Conservation (phyloP, 2,888 invertebrate species). For the Psylliodes chrysocephalus region DNA sequence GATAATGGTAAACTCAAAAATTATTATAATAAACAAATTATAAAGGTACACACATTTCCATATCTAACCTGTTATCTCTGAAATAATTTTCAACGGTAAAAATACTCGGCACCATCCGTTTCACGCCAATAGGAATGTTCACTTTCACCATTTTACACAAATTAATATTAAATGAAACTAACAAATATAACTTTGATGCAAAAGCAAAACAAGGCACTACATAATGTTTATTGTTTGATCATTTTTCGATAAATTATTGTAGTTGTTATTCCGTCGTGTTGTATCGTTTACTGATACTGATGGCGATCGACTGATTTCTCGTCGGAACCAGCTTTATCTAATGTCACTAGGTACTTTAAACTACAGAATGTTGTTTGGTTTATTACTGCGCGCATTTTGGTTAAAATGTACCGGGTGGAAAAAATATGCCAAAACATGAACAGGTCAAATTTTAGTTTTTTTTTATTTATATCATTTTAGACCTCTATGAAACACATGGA, state of each 20-base stretch:
- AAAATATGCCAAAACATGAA: too few species aligned
- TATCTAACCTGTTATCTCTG: conserved; percentile 40
- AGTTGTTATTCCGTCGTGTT: conserved; percentile 18
- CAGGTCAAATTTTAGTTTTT: too few species aligned
- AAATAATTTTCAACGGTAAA: conserved; percentile 48
- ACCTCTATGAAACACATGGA: too few species aligned
- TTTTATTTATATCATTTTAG: too few species aligned
- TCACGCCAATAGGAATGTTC: conserved; percentile 38
- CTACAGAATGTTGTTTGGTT: conserved; percentile 12
- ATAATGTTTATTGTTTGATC: conserved; percentile 5
- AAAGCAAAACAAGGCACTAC: neutral
- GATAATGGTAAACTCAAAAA: too few species aligned
- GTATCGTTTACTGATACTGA: conserved; percentile 8
- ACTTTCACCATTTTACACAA: conserved; percentile 42
- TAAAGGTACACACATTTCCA: neutral
- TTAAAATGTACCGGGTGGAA: too few species aligned
- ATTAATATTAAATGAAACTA: neutral
- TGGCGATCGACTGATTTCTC: conserved; percentile 30
- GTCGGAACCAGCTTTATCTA: conserved; percentile 41
- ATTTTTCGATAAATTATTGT: conserved; percentile 2
- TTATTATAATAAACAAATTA: too few species aligned
- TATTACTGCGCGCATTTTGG: conserved; percentile 4
- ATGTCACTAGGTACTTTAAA: conserved; percentile 38
- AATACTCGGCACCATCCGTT: conserved; percentile 40
- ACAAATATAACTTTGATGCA: neutral